Conservation (phyloP, 2,113 vertebrate species). For the Pedetes capensis region DNA sequence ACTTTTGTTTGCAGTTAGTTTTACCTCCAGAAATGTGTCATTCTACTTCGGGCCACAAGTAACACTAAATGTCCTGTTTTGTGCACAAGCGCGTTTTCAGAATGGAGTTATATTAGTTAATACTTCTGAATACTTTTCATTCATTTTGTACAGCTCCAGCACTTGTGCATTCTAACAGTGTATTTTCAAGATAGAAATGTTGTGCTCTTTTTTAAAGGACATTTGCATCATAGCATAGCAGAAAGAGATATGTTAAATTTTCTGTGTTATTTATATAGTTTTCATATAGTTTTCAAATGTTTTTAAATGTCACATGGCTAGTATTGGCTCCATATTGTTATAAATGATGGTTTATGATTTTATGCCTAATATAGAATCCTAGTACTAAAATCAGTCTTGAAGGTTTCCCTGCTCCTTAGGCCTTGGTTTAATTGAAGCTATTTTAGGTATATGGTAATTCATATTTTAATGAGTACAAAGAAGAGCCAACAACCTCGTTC, state of each 20-base stretch:
- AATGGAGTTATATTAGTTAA: neutral
- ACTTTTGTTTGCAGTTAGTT: conserved; percentile 3
- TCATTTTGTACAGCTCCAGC: neutral
- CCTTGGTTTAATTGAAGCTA: conserved; percentile 16
- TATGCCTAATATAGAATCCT: neutral
- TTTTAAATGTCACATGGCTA: neutral
- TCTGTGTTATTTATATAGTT: neutral
- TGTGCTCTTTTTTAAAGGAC: neutral
- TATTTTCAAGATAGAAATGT: neutral
- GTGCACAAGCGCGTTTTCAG: neutral
- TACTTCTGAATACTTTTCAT: neutral
- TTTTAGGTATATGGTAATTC: neutral
- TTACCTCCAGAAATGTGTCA: neutral
- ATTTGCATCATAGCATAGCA: neutral
- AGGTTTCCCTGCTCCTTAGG: neutral
- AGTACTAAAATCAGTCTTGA: neutral
- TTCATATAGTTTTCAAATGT: neutral
- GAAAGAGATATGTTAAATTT: neutral
- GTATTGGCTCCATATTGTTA: conserved; percentile 2
- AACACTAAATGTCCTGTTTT: neutral
- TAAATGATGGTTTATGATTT: neutral
- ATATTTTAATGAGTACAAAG: neutral
- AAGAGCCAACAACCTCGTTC: neutral
- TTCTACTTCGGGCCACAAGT: neutral
- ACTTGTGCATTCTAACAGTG: neutral